These are phyloP conservation scores for Thecocarcelia acutangulata DNA, from an alignment of 2,888 invertebrate genomes.

Conservation along the genomic window DNA sequence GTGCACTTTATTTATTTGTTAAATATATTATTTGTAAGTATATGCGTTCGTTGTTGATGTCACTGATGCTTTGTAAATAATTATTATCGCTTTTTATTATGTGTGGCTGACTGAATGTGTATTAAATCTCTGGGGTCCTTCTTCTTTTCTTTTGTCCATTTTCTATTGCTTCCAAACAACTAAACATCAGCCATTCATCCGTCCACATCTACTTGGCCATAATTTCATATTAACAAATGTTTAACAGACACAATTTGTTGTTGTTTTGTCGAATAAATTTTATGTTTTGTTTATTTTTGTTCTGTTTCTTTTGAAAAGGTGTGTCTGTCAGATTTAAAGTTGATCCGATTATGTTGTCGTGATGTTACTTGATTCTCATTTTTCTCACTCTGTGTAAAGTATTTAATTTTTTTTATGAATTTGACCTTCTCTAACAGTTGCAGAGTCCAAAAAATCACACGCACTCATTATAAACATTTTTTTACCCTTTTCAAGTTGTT, in stretches of 20 bases:
- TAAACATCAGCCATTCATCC: conserved; percentile 27
- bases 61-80: not conserved
- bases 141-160: conserved; percentile 34
- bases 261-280: conserved; percentile 4
- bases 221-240: conserved; percentile 56
- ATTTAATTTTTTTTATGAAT: conserved; percentile 30
- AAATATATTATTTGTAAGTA: conserved; percentile 50
- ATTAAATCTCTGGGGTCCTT: conserved; percentile 60
- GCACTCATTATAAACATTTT: too few relatives aligned
- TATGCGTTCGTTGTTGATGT: conserved; percentile 29
- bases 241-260: conserved; percentile 40
- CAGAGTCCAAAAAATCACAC: conserved; percentile 12
- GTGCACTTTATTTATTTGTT: conserved; percentile 53
- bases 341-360: conserved; percentile 67
- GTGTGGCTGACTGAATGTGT: conserved; percentile 18
- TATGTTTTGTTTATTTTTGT: conserved; percentile 8
- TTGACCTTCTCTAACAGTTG: conserved; percentile 52
- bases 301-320: conserved; percentile 37
- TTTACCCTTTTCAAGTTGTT: conserved; percentile 55
- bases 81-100: conserved; percentile 22
- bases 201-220: conserved; percentile 31
- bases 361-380: conserved; percentile 51
- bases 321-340: conserved; percentile 61
- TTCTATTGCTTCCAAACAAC: conserved; percentile 20
- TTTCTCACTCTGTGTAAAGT: not conserved